phyloP scores from a whole-genome alignment of 2,113 vertebrate species.

The Caretta caretta region DNA sequence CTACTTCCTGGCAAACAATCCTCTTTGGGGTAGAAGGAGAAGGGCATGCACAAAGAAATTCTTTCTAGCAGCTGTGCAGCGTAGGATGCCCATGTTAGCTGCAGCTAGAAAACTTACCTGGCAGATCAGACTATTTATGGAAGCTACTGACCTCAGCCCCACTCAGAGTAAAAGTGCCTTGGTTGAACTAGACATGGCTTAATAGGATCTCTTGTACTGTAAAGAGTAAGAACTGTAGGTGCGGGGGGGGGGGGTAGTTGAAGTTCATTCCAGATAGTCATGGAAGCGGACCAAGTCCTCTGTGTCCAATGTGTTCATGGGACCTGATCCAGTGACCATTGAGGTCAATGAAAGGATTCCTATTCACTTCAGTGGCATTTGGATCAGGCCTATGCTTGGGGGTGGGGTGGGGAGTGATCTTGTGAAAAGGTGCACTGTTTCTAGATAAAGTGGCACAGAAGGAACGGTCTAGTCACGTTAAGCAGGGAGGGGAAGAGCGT shows the following conservation, averaged over 20 bases:
- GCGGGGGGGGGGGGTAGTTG: neutral
- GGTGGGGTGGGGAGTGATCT: neutral
- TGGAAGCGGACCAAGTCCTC: neutral
- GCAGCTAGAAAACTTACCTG: neutral
- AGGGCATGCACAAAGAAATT: neutral
- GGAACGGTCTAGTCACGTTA: neutral
- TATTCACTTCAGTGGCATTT: neutral
- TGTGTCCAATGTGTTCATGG: neutral
- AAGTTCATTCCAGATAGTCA: neutral
- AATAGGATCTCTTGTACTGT: neutral
- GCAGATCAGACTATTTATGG: neutral
- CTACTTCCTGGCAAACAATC: accelerated
- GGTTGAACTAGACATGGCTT: neutral
- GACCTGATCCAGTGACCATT: neutral
- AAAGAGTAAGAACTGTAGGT: neutral
- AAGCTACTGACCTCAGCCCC: neutral
- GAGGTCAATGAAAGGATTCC: neutral
- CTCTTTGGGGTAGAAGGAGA: neutral
- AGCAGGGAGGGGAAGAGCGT: neutral
- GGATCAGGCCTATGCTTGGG: neutral
- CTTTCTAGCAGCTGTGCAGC: neutral
- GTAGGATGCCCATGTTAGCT: neutral
- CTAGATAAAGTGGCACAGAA: neutral
- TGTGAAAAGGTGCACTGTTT: neutral
- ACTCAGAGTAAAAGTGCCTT: neutral